Conservation (phyloP, 1,140 invertebrate genomes). For the Rhyacophila brunnea region DNA sequence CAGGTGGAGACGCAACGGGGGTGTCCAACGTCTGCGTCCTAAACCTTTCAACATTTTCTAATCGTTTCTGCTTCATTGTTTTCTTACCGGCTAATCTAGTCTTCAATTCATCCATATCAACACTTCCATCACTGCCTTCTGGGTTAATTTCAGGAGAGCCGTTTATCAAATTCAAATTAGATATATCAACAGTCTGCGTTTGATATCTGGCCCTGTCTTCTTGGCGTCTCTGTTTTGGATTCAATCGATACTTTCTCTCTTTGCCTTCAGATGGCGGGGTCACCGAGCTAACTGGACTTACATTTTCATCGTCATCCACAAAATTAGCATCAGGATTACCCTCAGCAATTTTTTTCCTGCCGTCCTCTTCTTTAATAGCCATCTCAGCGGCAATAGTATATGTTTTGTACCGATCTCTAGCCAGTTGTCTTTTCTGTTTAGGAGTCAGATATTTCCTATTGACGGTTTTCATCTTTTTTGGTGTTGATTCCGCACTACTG, state of each 20-base stretch:
- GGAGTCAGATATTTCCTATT: slow-evolving; percentile 63
- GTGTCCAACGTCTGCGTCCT: slow-evolving; percentile 62
- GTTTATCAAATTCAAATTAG: slow-evolving; percentile 27
- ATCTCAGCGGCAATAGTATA: slow-evolving; percentile 69
- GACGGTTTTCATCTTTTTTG: slow-evolving; percentile 57
- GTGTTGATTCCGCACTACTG: slow-evolving; percentile 71
- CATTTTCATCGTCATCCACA: slow-evolving; percentile 31
- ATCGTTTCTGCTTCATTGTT: slow-evolving; percentile 56
- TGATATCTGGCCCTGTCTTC: slow-evolving; percentile 68
- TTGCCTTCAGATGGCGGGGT: slow-evolving; percentile 6
- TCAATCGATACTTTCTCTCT: slow-evolving; percentile 44
- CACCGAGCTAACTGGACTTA: neutral
- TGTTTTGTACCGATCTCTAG: slow-evolving; percentile 75
- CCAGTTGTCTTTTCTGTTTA: slow-evolving; percentile 69
- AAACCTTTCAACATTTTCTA: slow-evolving; percentile 63
- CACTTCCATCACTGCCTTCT: too few species aligned
- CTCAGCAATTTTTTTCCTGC: slow-evolving; percentile 24
- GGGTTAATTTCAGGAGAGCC: slow-evolving; percentile 38
- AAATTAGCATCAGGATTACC: slow-evolving; percentile 37
- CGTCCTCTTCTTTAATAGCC: slow-evolving; percentile 39
- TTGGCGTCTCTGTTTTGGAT: slow-evolving; percentile 67
- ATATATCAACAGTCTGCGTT: slow-evolving; percentile 60
- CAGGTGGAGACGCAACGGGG: slow-evolving; percentile 41
- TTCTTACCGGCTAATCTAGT: slow-evolving; percentile 50
- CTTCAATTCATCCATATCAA: slow-evolving; percentile 43